Conservation (phyloP, 30 jellyfish, hydroid and myxozoan species). For the Catostylus mosaicus region DNA sequence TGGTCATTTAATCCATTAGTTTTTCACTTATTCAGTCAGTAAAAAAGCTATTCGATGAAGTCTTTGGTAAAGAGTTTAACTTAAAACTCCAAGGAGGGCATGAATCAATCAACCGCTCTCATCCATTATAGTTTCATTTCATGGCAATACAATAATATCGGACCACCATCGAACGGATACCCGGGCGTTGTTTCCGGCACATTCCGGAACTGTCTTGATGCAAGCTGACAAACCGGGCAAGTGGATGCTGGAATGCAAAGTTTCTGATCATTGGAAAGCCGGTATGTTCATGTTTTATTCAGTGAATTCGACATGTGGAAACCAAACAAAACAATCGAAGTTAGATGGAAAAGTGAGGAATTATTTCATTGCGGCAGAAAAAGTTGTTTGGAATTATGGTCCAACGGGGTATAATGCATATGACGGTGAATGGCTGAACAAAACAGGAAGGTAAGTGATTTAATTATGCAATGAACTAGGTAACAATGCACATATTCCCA, state of each 20-base stretch:
- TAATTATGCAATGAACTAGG: too few relatives aligned
- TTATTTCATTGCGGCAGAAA: slow-evolving; percentile 62
- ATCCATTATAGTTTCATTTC: slow-evolving; percentile 41
- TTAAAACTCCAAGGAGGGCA: too few relatives aligned
- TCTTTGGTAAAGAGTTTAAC: too few relatives aligned
- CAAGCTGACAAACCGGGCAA: slow-evolving; percentile 57
- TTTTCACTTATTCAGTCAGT: background rate
- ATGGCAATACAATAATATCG: slow-evolving; percentile 50
- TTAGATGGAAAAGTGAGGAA: slow-evolving; percentile 27
- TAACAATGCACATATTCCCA: too few relatives aligned
- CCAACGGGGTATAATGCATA: slow-evolving; percentile 27
- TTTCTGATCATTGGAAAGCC: slow-evolving; percentile 36
- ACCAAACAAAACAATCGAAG: background rate
- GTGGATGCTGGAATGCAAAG: slow-evolving; percentile 50
- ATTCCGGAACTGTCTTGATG: slow-evolving; percentile 51
- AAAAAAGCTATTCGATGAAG: background rate
- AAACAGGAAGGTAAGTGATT: slow-evolving; percentile 31
- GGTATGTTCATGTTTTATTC: slow-evolving; percentile 58
- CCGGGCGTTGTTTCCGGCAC: slow-evolving; percentile 64
- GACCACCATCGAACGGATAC: slow-evolving; percentile 71
- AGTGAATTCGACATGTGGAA: slow-evolving; percentile 52
- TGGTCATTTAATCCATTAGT: background rate
- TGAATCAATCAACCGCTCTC: background rate
- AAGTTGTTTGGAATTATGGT: slow-evolving; percentile 48
- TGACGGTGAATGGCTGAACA: slow-evolving; percentile 40